Conservation (phyloP, 2,888 invertebrate genomes). For the Melinaea menophilus region DNA sequence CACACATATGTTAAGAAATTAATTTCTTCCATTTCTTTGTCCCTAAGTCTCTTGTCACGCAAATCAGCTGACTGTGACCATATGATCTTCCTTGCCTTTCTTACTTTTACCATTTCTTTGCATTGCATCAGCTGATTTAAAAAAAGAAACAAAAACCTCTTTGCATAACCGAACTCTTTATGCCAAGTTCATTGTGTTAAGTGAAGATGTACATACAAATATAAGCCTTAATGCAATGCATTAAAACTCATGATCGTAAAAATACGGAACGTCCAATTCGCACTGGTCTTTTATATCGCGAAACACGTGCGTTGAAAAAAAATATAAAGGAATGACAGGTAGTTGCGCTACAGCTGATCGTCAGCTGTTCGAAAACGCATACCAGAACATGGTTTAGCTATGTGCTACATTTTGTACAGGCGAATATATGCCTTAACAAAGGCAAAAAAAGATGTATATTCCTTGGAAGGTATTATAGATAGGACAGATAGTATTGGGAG, state of each 20-base stretch:
- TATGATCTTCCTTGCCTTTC: constrained; percentile 22
- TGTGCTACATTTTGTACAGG: background rate
- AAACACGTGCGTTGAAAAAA: constrained; percentile 38
- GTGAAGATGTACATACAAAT: constrained; percentile 1
- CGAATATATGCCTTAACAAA: background rate
- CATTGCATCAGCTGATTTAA: constrained; percentile 35
- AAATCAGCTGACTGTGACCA: constrained; percentile 22
- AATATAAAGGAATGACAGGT: constrained; percentile 41
- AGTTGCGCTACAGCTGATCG: constrained; percentile 38
- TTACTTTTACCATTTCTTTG: constrained; percentile 18
- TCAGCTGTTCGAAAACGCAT: constrained; percentile 35
- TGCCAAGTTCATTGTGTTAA: constrained; percentile 27
- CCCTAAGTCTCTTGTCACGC: constrained; percentile 12
- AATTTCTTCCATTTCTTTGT: background rate
- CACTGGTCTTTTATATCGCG: constrained; percentile 32
- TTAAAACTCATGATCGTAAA: constrained; percentile 15
- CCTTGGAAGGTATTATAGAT: background rate
- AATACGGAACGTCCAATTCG: constrained; percentile 28
- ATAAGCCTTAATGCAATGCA: background rate
- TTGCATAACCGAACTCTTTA: constrained; percentile 38
- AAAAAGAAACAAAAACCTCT: constrained; percentile 33
- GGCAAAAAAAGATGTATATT: too few species aligned
- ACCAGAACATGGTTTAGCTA: constrained; percentile 12
- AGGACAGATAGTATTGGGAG: background rate
- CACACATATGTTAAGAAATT: too few species aligned